These are phyloP conservation scores for Sarcophaga variegata DNA, from an alignment of 2,888 invertebrate genomes.

Conservation along the genomic window DNA sequence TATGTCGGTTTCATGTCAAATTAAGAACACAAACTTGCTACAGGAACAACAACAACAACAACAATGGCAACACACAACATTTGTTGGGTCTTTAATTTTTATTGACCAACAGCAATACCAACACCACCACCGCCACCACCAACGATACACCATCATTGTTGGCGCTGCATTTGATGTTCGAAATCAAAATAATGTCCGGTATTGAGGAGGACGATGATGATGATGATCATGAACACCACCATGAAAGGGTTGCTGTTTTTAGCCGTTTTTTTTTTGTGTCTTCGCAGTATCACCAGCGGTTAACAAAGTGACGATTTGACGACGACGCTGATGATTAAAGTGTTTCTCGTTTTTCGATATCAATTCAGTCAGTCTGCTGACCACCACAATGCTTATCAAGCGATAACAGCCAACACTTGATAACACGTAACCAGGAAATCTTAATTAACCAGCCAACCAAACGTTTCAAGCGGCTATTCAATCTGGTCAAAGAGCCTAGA, in stretches of 20 bases:
- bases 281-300: not conserved
- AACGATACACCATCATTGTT: not conserved
- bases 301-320: conserved; percentile 69
- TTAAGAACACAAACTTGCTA: conserved; percentile 70
- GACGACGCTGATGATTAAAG: conserved; percentile 64
- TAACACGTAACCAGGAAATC: conserved; percentile 65
- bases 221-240: conserved; percentile 11
- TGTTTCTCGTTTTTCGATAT: conserved; percentile 18
- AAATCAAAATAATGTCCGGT: not conserved
- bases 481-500: not conserved
- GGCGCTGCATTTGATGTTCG: conserved; percentile 63
- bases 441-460: conserved; percentile 55
- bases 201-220: not conserved
- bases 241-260: conserved; percentile 5
- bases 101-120: conserved; percentile 58
- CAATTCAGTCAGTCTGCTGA: not conserved
- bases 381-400: conserved; percentile 60
- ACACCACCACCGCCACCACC: not conserved
- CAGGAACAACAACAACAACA: conserved; percentile 32
- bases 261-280: not conserved
- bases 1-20: conserved; percentile 74
- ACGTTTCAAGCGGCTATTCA: not conserved
- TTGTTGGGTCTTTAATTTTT: conserved; percentile 49
- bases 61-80: not conserved
- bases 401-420: conserved; percentile 67